phyloP scores from a whole-genome alignment of 2,888 invertebrate genomes.

The Idaea aversata region DNA sequence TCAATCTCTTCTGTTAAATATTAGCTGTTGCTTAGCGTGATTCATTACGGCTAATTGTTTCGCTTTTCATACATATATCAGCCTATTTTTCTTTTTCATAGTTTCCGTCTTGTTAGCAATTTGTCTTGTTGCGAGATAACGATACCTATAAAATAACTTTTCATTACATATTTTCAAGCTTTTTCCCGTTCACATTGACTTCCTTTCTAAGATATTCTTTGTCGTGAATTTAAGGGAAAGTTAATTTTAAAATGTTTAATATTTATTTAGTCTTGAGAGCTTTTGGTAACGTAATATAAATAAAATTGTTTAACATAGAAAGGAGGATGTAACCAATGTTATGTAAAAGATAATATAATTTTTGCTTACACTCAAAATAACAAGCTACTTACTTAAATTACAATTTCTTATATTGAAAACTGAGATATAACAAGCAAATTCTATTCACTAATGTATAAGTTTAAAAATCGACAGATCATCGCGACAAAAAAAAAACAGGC shows the following conservation, averaged over 20 bases:
- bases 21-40: constrained; percentile 10
- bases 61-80: background rate
- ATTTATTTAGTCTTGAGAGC: background rate
- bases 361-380: background rate
- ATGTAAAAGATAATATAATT: background rate
- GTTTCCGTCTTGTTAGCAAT: background rate
- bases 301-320: background rate
- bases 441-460: background rate
- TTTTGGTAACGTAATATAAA: background rate
- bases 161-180: background rate
- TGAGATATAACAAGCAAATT: background rate
- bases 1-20: constrained; percentile 30
- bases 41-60: constrained; percentile 8
- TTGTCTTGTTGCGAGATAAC: background rate
- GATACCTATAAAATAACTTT: background rate
- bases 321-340: background rate
- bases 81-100: background rate
- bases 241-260: background rate
- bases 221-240: background rate
- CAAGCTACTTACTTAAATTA: background rate
- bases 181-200: background rate
- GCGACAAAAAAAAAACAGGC: background rate
- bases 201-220: background rate
- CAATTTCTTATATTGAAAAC: background rate
- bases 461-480: background rate